Base-by-base conservation (phyloP, 2,113 vertebrate species). In the Nipponia nippon region DNA sequence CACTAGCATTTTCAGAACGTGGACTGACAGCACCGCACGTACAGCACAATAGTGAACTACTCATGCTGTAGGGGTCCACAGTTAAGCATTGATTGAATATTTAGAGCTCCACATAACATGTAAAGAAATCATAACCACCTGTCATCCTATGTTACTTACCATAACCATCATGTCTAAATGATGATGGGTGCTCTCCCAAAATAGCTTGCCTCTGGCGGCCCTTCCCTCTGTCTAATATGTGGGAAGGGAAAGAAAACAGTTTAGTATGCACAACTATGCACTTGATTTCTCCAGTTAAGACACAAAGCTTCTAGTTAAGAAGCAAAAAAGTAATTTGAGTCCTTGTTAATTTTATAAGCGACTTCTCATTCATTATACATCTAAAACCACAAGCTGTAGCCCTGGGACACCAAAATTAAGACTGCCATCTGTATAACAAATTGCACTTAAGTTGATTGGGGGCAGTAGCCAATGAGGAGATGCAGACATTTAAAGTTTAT, bases 181-280 rank as follows among this genome's bases (percentile, higher is more conserved):
- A 98, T 82, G 99, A 99, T 27, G 99, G 99, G 92, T 99, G 99
- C 92, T 99, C 99, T 98, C 99, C 99, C 96, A 99, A 96, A 97
- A 99, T 99, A 97, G 99, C 99, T 98, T 99, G 99, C 89, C 99
- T 98, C 98, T 99, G 99, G 87, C 99, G 98, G 83, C 99, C 99
- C 97, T 99, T 99, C 89, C 99, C 99, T 97, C 98, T 99, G 91
- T 99, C 99, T 99, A 98, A 97, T 97, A 99, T 26, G 50, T 85
- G 97, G 97, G 97, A 98, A 97, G 97, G 98, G 94, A 98, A 98
- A 96, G 82, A 97, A 98, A 91, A 93, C 25, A 96, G 75, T 97
- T 98, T 97, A 98, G 98, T 97, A 97, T 38, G 77, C 49, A 89
- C 79, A 96, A 27, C 71, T 75, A 92, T 34, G 29, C 61, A 62